phyloP scores from a whole-genome alignment of 2,888 invertebrate genomes.

The Bursaphelenchus okinawaensis region DNA sequence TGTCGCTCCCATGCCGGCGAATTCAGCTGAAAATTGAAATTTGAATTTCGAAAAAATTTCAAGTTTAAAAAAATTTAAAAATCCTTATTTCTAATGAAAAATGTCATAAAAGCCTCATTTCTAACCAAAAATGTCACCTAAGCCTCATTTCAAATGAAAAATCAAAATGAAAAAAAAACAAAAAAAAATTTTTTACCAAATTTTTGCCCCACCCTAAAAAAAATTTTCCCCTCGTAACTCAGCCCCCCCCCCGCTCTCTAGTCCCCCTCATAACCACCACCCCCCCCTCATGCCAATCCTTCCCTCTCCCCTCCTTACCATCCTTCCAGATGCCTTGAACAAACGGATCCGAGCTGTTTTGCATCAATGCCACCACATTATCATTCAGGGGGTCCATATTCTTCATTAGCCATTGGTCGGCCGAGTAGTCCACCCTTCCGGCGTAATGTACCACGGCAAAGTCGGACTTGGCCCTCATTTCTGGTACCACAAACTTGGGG shows the following conservation, averaged over 20 bases:
- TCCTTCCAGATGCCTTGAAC: constrained; percentile 98
- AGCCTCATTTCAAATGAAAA: background rate
- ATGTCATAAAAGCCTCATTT: too few relatives aligned
- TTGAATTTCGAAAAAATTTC: too few relatives aligned
- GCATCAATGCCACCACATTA: constrained; percentile 89
- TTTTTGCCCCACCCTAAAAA: background rate
- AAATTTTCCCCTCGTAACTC: too few relatives aligned
- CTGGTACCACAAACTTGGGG: constrained; percentile 81
- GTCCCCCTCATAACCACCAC: background rate
- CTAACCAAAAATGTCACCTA: too few relatives aligned
- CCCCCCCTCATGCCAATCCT: background rate
- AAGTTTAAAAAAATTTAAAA: too few relatives aligned
- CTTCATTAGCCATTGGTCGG: constrained; percentile 96
- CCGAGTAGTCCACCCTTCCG: constrained; percentile 82
- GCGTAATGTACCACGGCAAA: constrained; percentile 97
- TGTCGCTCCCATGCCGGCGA: constrained; percentile 93
- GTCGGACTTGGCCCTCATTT: constrained; percentile 68
- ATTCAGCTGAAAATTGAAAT: constrained; percentile 71
- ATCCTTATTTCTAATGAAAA: too few relatives aligned
- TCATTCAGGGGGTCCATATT: constrained; percentile 99
- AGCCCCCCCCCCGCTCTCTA: too few relatives aligned
- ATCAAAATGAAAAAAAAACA: background rate
- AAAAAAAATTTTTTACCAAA: background rate
- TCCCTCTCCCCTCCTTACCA: constrained; percentile 59
- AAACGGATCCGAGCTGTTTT: constrained; percentile 87